Conservation (phyloP, 2,888 invertebrate species). For the Drepanosiphum platanoidis region DNA sequence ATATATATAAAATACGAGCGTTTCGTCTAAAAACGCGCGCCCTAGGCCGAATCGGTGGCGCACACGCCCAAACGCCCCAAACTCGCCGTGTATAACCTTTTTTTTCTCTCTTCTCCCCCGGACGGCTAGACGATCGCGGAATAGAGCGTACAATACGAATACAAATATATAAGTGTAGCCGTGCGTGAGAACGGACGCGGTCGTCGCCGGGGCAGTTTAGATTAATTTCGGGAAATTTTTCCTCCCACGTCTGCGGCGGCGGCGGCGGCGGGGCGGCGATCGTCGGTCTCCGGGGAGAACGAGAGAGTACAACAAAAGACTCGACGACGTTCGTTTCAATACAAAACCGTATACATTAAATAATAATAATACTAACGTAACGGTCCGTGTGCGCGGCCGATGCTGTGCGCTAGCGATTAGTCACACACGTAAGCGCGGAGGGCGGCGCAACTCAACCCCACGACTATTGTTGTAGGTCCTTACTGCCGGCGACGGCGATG, state of each 20-base stretch:
- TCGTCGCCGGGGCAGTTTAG: background rate
- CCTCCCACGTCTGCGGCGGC: background rate
- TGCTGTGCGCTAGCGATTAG: background rate
- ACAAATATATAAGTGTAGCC: too few relatives aligned
- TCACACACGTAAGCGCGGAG: background rate
- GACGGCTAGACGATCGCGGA: background rate
- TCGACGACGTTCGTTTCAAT: background rate
- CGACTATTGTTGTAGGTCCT: constrained; percentile 40
- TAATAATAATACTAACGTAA: background rate
- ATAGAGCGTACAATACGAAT: too few relatives aligned
- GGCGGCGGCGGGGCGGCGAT: background rate
- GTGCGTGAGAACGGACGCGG: background rate
- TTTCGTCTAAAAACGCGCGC: background rate
- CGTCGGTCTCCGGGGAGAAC: background rate
- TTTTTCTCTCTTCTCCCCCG: too few relatives aligned
- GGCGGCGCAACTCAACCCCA: constrained; percentile 4
- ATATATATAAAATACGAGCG: background rate
- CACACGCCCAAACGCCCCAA: background rate
- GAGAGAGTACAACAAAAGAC: background rate
- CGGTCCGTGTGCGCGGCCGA: background rate
- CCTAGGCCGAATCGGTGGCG: background rate
- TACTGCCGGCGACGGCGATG: background rate
- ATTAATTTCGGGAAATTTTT: background rate
- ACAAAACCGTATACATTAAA: background rate
- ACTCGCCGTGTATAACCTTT: background rate